Percentiles rank a stretch among this genome's conserved stretches.
These are phyloP conservation scores for Aplysina aerophoba DNA, from an alignment of 37 sponge, comb jelly and placozoan species.

Conservation along the genomic window DNA sequence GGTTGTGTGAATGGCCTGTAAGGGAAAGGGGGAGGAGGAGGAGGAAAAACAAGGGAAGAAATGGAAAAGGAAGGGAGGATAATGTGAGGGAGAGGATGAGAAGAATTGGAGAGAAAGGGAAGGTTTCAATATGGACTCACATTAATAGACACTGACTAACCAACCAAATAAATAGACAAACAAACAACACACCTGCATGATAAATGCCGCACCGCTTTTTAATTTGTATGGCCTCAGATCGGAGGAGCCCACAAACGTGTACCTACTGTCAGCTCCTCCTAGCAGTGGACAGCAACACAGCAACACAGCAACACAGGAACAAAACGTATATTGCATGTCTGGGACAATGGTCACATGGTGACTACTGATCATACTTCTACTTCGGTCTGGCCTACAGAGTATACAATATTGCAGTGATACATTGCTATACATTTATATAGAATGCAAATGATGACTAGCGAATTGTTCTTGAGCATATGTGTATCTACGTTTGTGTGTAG, in stretches of 20 bases:
- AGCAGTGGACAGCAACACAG: too few species aligned
- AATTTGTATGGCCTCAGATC: conserved; percentile 57
- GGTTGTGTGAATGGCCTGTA: conserved; percentile 77
- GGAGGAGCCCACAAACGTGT: conserved; percentile 50
- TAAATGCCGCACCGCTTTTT: conserved; percentile 42
- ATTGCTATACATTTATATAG: too few species aligned
- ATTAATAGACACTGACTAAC: background rate
- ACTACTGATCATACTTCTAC: too few species aligned
- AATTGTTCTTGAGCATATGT: too few species aligned
- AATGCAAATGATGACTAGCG: too few species aligned
- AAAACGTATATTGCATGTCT: too few species aligned
- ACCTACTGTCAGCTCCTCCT: conserved; percentile 87
- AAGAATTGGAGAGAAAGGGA: background rate
- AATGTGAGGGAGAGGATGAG: background rate
- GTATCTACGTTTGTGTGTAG: too few species aligned
- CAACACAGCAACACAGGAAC: too few species aligned
- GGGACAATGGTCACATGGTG: too few species aligned
- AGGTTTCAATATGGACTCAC: background rate
- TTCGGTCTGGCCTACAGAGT: too few species aligned
- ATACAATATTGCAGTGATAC: too few species aligned
- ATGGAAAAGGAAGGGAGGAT: background rate
- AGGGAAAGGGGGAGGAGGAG: background rate
- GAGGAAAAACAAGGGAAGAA: background rate
- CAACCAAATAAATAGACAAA: too few species aligned
- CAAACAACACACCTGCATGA: conserved; percentile 32